Evolutionary conservation across 2,888 invertebrate genomes (phyloP).

Genomic region (Leptopilina syphax): DNA sequence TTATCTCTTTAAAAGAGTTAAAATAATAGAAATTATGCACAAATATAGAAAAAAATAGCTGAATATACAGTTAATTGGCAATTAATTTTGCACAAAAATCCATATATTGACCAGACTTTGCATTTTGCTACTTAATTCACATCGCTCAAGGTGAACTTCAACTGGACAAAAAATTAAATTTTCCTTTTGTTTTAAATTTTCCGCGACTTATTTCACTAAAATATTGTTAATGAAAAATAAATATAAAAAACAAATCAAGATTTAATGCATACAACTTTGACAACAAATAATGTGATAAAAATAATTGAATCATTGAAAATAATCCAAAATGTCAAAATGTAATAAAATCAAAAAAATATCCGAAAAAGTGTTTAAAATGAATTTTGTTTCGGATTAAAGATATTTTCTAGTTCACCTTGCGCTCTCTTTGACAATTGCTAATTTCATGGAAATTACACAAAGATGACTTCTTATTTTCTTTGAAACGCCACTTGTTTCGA

Average conservation of each 20-base stretch:
- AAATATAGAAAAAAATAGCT: slow-evolving; percentile 45
- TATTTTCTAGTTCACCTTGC: background rate
- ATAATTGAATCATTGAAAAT: no score
- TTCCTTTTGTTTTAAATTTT: no score
- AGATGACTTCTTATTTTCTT: slow-evolving; percentile 22
- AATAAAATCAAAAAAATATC: no score
- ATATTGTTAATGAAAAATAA: no score
- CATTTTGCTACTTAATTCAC: slow-evolving; percentile 54
- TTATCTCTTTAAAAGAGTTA: slow-evolving; percentile 19
- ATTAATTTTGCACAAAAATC: slow-evolving; percentile 55
- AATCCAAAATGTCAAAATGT: no score
- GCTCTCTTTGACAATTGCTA: slow-evolving; percentile 46
- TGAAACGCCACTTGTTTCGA: slow-evolving; percentile 19
- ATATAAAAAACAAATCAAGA: no score
- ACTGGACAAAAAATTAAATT: background rate
- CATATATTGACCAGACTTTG: slow-evolving; percentile 55
- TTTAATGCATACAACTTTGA: no score
- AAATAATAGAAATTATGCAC: slow-evolving; percentile 38
- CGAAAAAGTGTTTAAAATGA: background rate
- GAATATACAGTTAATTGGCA: slow-evolving; percentile 50
- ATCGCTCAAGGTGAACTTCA: slow-evolving; percentile 39
- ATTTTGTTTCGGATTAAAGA: background rate
- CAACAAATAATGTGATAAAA: no score
- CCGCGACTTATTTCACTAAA: no score
- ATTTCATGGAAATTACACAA: slow-evolving; percentile 37